Percentiles rank a stretch among this genome's conserved stretches.
Evolutionary conservation across 2,113 vertebrate genomes (phyloP).

Genomic region (Laterallus jamaicensis): DNA sequence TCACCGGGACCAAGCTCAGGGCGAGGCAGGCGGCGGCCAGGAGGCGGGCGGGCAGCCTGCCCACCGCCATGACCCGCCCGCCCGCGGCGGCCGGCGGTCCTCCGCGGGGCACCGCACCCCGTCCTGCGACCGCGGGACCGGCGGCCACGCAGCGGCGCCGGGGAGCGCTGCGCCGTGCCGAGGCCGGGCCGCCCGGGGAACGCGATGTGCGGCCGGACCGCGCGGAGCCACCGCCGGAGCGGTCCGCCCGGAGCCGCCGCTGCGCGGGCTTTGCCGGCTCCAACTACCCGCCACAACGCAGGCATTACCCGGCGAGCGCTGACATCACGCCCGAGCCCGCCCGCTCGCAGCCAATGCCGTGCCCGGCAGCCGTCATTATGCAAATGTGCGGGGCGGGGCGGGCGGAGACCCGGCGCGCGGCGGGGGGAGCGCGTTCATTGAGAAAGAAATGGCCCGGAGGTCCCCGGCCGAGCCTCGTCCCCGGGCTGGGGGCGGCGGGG

Average conservation of each 20-base stretch:
- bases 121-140: too few species aligned
- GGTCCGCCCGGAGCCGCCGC: constrained; percentile 3
- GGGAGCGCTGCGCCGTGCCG: too few species aligned
- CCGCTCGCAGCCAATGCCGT: constrained; percentile 59
- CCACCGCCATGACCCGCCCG: too few species aligned
- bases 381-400: constrained; percentile 55
- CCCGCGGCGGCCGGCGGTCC: too few species aligned
- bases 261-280: constrained; percentile 31
- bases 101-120: too few species aligned
- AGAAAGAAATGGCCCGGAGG: constrained; percentile 25
- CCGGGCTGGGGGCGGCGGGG: neutral
- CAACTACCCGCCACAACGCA: constrained; percentile 36
- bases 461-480: too few species aligned
- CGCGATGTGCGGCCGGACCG: neutral
- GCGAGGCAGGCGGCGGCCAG: too few species aligned
- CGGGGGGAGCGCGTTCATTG: constrained; percentile 47
- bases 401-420: neutral
- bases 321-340: constrained; percentile 46
- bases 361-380: constrained; percentile 38
- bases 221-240: neutral
- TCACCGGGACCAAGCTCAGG: too few species aligned
- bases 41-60: too few species aligned
- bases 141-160: too few species aligned
- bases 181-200: constrained; percentile 17
- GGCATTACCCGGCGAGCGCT: constrained; percentile 29